Base-by-base conservation (phyloP, 2,113 vertebrate species). In the Chamaea fasciata region DNA sequence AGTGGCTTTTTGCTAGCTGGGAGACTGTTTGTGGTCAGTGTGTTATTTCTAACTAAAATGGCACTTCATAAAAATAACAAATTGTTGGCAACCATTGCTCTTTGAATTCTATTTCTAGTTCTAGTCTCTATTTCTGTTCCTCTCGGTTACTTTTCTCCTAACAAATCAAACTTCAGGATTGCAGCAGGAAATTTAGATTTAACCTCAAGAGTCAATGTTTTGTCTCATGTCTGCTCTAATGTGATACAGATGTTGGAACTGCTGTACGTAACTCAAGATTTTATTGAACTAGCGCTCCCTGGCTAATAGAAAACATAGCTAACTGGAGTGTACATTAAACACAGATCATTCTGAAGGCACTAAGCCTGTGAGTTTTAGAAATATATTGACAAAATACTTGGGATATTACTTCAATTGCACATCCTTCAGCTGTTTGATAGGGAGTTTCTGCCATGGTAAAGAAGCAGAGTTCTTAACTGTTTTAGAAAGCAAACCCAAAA, bases 221-320 rank as follows among this genome's bases (percentile, higher is more conserved):
- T 98, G 97, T 98, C 98, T 98, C 97, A 97, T 98, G 97, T 98
- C 97, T 97, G 94, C 92, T 96, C 91, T 98, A 98, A 98, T 98
- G 79, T 64, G 93, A 97, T 90, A 37, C 98, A 98, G 98, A 98
- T 98, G 98, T 98, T 95, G 92, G 94, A 96, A 98, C 92, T 96
- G 95, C 95, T 97, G 83, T 97, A 96, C 71, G 95, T 96, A 96
- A 96, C 95, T 97, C 80, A 95, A 97, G 94, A 79, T 93, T 90
- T 97, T 97, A 97, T 95, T 97, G 97, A 97, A 91, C 97, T 94
- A 92, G 83, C 37, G 81, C 94, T 97, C 92, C 92, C 82, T 95
- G 95, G 95, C 96, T 98, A 98, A 98, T 97, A 96, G 96, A 89
- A 97, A 98, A 96, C 98, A 96, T 67, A 95, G 95, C 95, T 88